Percentiles rank a stretch among this genome's conserved stretches.
Conservation (phyloP, 1,140 invertebrate genomes). For the Steinernema feltiae region DNA sequence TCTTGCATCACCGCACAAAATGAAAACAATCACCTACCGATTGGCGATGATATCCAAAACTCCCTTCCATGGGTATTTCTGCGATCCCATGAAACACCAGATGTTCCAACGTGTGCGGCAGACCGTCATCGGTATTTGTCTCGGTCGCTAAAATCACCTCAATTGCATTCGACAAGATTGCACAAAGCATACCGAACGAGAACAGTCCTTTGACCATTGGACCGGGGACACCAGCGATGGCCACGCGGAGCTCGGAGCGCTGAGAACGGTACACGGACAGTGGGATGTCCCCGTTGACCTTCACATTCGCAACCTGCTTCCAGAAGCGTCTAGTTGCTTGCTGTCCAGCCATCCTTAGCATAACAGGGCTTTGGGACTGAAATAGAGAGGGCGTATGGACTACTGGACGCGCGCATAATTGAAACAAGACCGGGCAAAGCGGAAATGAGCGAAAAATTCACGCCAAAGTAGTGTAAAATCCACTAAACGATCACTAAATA, state of each 20-base stretch:
- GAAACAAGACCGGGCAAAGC: background rate
- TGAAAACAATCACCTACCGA: too few relatives aligned
- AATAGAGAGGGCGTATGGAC: slow-evolving; percentile 14
- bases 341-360: slow-evolving; percentile 22
- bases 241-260: slow-evolving; percentile 71
- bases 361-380: too few relatives aligned
- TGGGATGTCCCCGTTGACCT: slow-evolving; percentile 62
- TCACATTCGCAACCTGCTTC: slow-evolving; percentile 26
- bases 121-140: slow-evolving; percentile 79
- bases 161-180: slow-evolving; percentile 7
- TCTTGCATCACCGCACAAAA: too few relatives aligned
- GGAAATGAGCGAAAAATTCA: slow-evolving; percentile 11
- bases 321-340: slow-evolving; percentile 20
- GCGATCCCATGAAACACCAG: slow-evolving; percentile 81
- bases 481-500: too few relatives aligned
- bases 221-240: slow-evolving; percentile 75
- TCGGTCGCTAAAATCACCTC: slow-evolving; percentile 70
- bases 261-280: slow-evolving; percentile 75
- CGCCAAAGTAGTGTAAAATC: too few relatives aligned
- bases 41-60: slow-evolving; percentile 80
- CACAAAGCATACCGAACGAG: slow-evolving; percentile 68
- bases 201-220: slow-evolving; percentile 79
- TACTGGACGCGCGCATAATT: background rate
- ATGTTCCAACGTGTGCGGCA: slow-evolving; percentile 86
- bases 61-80: slow-evolving; percentile 76